Percentiles rank a stretch among this genome's conserved stretches.
Evolutionary conservation across 2,888 invertebrate species (phyloP).

Genomic region (Brenthis daphne): DNA sequence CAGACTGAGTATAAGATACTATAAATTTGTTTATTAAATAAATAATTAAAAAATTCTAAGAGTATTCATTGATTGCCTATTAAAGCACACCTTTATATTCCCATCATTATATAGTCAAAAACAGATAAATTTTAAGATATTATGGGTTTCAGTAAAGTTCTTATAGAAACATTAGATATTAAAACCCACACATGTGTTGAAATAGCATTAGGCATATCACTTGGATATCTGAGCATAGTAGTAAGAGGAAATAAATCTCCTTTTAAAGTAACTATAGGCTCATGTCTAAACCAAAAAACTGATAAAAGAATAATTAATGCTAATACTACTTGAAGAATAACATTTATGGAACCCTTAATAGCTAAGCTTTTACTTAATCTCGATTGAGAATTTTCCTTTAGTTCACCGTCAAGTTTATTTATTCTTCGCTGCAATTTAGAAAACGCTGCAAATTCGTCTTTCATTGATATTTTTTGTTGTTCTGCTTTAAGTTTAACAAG

Average conservation of each 20-base stretch:
- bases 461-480: constrained; percentile 78
- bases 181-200: constrained; percentile 75
- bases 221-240: constrained; percentile 68
- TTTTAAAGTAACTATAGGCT: constrained; percentile 69
- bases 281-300: constrained; percentile 69
- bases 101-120: constrained; percentile 22
- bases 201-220: constrained; percentile 68
- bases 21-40: constrained; percentile 73
- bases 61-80: constrained; percentile 38
- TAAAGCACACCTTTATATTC: neutral
- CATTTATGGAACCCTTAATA: constrained; percentile 64
- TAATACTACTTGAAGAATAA: constrained; percentile 61
- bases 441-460: constrained; percentile 83
- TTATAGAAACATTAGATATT: constrained; percentile 71
- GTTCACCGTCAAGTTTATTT: constrained; percentile 73
- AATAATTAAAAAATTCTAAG: constrained; percentile 49
- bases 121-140: constrained; percentile 45
- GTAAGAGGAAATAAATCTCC: constrained; percentile 69
- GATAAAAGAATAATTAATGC: constrained; percentile 61
- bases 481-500: constrained; percentile 68
- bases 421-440: constrained; percentile 83
- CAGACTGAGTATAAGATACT: constrained; percentile 78
- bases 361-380: constrained; percentile 66
- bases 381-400: constrained; percentile 67
- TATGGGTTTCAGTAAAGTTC: constrained; percentile 67